Evolutionary conservation across 2,888 invertebrate genomes (phyloP), one percentile per base, ranked within the genome.

Genomic region (Galerucella pusilla): DNA sequence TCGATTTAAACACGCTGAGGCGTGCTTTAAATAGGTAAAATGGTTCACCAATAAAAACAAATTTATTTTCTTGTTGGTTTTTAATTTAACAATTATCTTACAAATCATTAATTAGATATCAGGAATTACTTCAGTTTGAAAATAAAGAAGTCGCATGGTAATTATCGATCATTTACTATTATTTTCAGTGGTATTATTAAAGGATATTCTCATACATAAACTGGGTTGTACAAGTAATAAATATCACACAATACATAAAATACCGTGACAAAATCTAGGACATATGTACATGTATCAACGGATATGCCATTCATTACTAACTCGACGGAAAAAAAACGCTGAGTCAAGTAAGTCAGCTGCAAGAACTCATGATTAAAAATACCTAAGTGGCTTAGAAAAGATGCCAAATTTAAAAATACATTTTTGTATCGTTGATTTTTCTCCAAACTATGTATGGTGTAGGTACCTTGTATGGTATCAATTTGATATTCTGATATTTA

Each of bases 301-400:
- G 61, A 70, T 61, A 61, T 63, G 61, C 61, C 69, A 70, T 68
- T 60, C 60, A 60, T 68, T 68, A 59, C 25, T 16, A 28, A 59
- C 60, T 60, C 10, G 16, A 68, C 61, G 16, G 61, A 25, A 68
- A 52, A 20, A 68, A 35, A 35, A 35, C 35, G 6, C 35, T 35
- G 16, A n/a, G 68, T 25, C 46, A 49, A 6, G 35, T 35, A 35
- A 35, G 35, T 35, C 35, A 35, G 35, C 35, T 49, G 46, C 12
- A 14, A 14, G 46, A 49, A 14, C 46, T 49, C 46, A 52, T 52
- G n/a, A n/a, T 52, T 52, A 52, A 52, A 52, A n/a, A 52, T n/a
- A n/a, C n/a, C n/a, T 52, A n/a, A n/a, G 14, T 52, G 14, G 52
- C 52, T 52, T n/a, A 10, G 52, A n/a, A 52, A 52, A 52, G n/a